Base-by-base conservation (phyloP, 2,113 vertebrate genomes). In the Zootoca vivipara region DNA sequence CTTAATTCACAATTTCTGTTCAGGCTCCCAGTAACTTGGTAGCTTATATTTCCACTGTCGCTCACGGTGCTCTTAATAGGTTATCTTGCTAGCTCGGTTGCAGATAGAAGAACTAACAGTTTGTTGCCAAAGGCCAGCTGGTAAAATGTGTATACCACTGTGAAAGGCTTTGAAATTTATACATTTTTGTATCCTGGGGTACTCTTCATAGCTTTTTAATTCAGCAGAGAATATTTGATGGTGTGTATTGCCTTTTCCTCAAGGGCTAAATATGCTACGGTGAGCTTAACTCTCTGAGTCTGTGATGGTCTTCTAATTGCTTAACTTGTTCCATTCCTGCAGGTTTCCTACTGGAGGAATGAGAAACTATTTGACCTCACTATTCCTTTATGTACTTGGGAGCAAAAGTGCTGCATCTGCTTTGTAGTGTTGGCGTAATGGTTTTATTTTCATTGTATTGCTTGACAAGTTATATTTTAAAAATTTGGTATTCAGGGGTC, bases 211-310 rank as follows among this genome's bases (percentile, higher is more conserved):
- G 6, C 3, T 40, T 38, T 10, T 75, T 75, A 12, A 30, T 64
- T n/a, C 3, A 35, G 10, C 3, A 67, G 42, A 46, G 69, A 7
- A 33, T 42, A 73, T 52, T 52, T 84, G 69, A 20, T 73, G 42
- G 18, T 72, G 30, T 33, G 16, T 52, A 24, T 33, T 72, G 18
- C 30, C 42, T 33, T 72, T 70, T 8, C 13, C 30, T 83, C 65
- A 52, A 33, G 52, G 20, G 67, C 33, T 69, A 35, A 38, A 56
- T 26, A 0, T 0, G 0, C 30, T 40, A 3, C 73, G 40, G 46
- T n/a, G 28, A 26, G 64, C 58, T 65, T 82, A 20, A 80, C 20
- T 77, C 28, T 26, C 28, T 7, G 8, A 13, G 0, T 26, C 28
- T 3, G 8, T 18, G 0, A 52, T 78, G 28, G 67, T 73, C 69